A percentile compares a stretch with the other conserved stretches of the same genome.
phyloP scores from a whole-genome alignment of 2,113 vertebrate species.

The Sturnira hondurensis region DNA sequence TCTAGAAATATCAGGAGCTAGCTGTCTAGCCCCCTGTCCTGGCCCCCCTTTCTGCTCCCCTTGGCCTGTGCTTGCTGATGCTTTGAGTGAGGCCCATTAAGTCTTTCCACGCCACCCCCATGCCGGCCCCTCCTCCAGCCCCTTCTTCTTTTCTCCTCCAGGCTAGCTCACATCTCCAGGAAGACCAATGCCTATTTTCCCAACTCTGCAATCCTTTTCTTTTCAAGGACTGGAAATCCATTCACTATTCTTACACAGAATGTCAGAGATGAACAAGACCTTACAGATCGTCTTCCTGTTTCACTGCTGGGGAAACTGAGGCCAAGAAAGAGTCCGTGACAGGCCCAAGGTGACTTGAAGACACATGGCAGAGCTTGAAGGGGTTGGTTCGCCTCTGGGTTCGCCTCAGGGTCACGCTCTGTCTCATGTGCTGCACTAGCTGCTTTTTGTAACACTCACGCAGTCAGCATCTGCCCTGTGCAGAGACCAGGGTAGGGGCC shows the following conservation, averaged over 20 bases:
- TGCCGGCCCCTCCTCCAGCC: neutral
- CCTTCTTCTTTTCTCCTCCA: neutral
- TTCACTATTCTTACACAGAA: neutral
- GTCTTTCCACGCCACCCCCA: rapidly evolving
- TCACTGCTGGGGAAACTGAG: neutral
- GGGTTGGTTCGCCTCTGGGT: neutral
- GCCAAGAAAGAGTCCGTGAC: neutral
- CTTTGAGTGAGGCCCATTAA: neutral
- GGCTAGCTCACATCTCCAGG: neutral
- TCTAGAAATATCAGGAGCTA: conserved; percentile 40
- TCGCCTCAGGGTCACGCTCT: rapidly evolving
- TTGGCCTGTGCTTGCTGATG: neutral
- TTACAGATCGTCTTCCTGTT: neutral
- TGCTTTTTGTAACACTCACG: neutral
- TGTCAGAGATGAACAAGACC: neutral
- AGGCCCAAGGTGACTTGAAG: neutral
- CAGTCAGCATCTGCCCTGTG: neutral
- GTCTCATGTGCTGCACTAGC: rapidly evolving
- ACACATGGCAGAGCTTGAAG: too few relatives aligned
- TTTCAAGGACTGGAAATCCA: neutral
- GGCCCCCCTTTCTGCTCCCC: rapidly evolving
- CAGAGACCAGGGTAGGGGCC: neutral
- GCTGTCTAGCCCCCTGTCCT: neutral
- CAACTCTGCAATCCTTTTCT: neutral
- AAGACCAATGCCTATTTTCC: neutral